These are phyloP conservation scores for Zoanthus sansibaricus DNA, from an alignment of 92 coral and sea anemone species.

Conservation along the genomic window DNA sequence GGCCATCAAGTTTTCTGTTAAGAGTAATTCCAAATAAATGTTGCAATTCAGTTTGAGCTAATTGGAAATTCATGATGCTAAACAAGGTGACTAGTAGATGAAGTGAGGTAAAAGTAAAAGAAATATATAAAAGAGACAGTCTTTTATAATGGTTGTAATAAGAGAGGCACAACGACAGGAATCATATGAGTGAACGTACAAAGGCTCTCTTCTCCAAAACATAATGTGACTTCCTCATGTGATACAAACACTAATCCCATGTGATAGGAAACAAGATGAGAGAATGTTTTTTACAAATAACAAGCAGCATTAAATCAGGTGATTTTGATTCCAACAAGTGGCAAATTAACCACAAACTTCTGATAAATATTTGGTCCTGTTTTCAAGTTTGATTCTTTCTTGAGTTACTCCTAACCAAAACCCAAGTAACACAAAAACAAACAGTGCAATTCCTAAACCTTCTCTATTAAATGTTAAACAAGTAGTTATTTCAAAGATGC, in stretches of 20 bases:
- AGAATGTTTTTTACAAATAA: neutral
- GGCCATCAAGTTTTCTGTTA: slow-evolving; percentile 93
- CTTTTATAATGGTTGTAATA: neutral
- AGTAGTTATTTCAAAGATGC: too few species aligned
- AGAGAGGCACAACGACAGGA: neutral
- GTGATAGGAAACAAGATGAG: slow-evolving; percentile 20
- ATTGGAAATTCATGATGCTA: neutral
- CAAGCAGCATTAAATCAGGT: neutral
- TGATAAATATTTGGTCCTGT: too few species aligned
- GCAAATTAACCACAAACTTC: neutral
- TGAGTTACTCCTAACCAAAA: too few species aligned
- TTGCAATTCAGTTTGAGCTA: slow-evolving; percentile 14
- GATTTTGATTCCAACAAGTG: neutral
- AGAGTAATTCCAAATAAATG: slow-evolving; percentile 56
- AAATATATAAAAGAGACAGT: neutral
- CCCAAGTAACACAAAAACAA: too few species aligned
- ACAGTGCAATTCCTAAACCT: too few species aligned
- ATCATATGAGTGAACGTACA: slow-evolving; percentile 7
- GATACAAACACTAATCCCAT: slow-evolving; percentile 1
- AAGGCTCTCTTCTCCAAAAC: neutral
- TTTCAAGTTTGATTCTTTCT: too few species aligned
- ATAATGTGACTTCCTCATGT: slow-evolving; percentile 20
- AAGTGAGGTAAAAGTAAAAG: neutral
- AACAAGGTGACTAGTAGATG: neutral
- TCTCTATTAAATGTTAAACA: too few species aligned